A percentile compares a stretch with the other conserved stretches of the same genome.
These are phyloP conservation scores for Larimichthys crocea DNA, from an alignment of 2,113 vertebrate genomes.

Conservation along the genomic window DNA sequence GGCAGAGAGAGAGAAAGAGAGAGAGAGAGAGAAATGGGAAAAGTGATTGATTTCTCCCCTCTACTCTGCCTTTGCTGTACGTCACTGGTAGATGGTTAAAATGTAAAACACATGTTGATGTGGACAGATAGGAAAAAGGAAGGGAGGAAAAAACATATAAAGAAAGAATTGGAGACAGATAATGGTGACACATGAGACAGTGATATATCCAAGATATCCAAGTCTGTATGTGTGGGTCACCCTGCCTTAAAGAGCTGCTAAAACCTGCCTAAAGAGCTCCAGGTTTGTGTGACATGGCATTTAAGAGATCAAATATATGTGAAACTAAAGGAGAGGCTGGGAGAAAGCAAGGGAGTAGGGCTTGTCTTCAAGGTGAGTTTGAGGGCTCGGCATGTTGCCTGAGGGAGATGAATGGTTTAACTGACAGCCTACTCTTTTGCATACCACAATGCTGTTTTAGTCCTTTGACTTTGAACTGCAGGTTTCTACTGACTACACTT, in stretches of 20 bases:
- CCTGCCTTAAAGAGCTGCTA: background rate
- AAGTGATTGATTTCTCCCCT: slow-evolving; percentile 48
- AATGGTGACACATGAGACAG: slow-evolving; percentile 32
- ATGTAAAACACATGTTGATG: slow-evolving; percentile 65
- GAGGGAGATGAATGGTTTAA: slow-evolving; percentile 24
- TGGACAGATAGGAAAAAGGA: slow-evolving; percentile 23
- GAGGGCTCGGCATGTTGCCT: slow-evolving; percentile 7
- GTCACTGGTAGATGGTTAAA: slow-evolving; percentile 36
- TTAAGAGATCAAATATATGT: background rate
- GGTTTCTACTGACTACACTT: slow-evolving; percentile 25
- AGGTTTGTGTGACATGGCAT: background rate
- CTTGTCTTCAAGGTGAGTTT: slow-evolving; percentile 27
- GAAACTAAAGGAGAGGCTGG: background rate
- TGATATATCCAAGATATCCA: background rate
- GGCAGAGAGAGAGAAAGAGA: slow-evolving; percentile 32
- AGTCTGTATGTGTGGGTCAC: background rate
- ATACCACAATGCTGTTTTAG: slow-evolving; percentile 16
- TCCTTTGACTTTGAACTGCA: slow-evolving; percentile 47
- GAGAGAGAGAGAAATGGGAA: slow-evolving; percentile 30
- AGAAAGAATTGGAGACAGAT: slow-evolving; percentile 14
- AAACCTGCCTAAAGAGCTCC: background rate
- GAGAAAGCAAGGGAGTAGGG: background rate
- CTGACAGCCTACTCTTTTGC: slow-evolving; percentile 37
- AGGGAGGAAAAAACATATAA: slow-evolving; percentile 19
- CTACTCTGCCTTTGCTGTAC: slow-evolving; percentile 21